Percentiles rank a stretch among this genome's conserved stretches.
These are phyloP conservation scores for Rhopalosiphum nymphaeae DNA, from an alignment of 2,888 invertebrate species.

Conservation along the genomic window DNA sequence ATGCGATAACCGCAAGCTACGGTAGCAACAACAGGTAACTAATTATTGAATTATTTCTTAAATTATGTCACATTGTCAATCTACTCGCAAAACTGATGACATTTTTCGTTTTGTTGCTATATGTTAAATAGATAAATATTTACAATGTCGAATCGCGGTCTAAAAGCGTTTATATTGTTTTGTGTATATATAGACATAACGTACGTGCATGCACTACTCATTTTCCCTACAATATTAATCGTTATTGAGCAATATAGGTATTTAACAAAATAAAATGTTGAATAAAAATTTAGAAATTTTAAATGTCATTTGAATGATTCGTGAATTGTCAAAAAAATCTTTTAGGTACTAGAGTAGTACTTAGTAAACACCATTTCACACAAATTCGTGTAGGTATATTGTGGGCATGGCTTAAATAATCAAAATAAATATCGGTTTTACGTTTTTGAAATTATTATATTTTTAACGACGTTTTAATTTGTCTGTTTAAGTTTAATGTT, in stretches of 20 bases:
- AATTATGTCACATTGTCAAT: not conserved
- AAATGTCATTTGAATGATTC: not conserved
- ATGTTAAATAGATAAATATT: not conserved
- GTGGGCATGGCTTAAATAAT: too few relatives aligned
- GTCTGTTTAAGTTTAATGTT: too few relatives aligned
- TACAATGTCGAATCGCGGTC: not conserved
- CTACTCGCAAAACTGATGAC: not conserved
- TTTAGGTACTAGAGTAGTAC: not conserved
- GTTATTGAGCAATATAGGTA: not conserved
- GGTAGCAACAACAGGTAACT: slow-evolving; percentile 10
- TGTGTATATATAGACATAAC: not conserved
- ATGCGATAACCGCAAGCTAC: slow-evolving; percentile 38
- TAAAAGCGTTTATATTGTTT: not conserved
- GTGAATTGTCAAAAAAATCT: not conserved
- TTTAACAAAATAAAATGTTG: not conserved
- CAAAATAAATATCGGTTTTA: too few relatives aligned
- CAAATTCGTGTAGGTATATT: not conserved
- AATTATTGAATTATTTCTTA: not conserved
- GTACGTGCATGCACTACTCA: not conserved
- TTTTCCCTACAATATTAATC: not conserved
- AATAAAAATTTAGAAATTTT: not conserved
- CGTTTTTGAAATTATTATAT: too few relatives aligned
- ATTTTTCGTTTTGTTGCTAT: not conserved
- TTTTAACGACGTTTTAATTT: too few relatives aligned
- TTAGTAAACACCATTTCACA: not conserved